Base-by-base conservation (phyloP, 1,140 invertebrate genomes). In the Pseudoatta argentina region DNA sequence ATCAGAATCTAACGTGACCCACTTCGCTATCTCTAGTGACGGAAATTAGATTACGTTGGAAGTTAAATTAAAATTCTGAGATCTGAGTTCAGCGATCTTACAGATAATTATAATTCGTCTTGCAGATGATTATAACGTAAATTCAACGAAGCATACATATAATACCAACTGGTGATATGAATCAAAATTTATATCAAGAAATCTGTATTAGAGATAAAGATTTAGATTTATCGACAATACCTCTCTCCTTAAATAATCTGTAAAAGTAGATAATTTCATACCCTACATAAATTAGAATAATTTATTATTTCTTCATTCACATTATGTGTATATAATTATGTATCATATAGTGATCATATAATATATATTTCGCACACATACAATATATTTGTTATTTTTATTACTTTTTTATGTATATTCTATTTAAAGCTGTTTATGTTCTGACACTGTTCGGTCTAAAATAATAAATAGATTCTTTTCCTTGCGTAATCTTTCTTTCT, bases 41-140 rank as follows among this genome's bases (percentile, higher is more conserved):
- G 69, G 53, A 83, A 83, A 83, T 63, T 61, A 83, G 39, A 73
- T 83, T 73, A 73, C 21, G 48, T 21, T 75, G 39, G n/a, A 83
- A 63, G 69, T 83, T 83, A 83, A 75, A 83, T 63, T 83, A 83
- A 61, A 75, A 83, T 61, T 83, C 73, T 34, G 18, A 61, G 27
- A 51, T 63, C 39, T 61, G 77, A 67, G 63, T 79, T 79, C 63
- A 81, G n/a, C 63, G 64, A 69, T 81, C 27, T 69, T 71, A 18
- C 10, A 44, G 64, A 81, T 81, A 81, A 57, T 81, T 81, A 59
- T 81, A 81, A 81, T 69, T 71, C 21, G 8, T 81, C 66, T 71
- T 44, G 78, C 34, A 48, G 57, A 71, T 59, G 10, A 59, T 71
- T 71, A 69, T 18, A 81, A 27, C 10, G 53, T 8, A 10, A 44